Base-by-base conservation (phyloP, 2,888 invertebrate genomes). In the Diadegma fenestrale region DNA sequence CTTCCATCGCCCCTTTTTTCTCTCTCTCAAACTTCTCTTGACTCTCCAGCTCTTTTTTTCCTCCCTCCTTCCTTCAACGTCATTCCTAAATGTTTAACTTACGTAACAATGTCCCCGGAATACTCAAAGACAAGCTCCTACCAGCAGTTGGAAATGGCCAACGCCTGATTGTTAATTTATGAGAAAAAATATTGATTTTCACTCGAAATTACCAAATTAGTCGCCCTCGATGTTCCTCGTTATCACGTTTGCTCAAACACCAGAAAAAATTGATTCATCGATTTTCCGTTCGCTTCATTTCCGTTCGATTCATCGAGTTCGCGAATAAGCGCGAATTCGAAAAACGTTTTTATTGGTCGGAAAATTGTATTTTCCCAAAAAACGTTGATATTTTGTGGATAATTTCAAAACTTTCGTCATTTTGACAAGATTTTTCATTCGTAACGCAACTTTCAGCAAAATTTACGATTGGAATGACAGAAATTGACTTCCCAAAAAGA, bases 1-100 rank as follows among this genome's bases (percentile, higher is more conserved):
- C 61, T 64, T 78, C 75, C 45, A 12, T 63, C 61, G 30, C 22
- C 19, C 17, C 37, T 37, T 45, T 61, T 54, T 7, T 61, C n/a
- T 19, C 51, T 68, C 41, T 69, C 43, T n/a, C 30, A 17, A 37
- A 37, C 26, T 26, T 58, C 26, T 58, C 58, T 26, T 58, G 58
- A 58, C 58, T 58, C 58, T 26, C 26, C n/a, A 54, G 1, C 3
- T 7, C 45, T 81, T n/a, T 64, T 45, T 76, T 51, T 61, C 19
- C 19, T 58, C 12, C 58, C 26, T 58, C 58, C 22, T 26, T 26
- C 58, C 22, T 54, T 12, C 54, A 4, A 26, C 54, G 12, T 54
- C 22, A 54, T 26, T 54, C 58, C 26, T 58, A 26, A 26, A 58
- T 58, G 58, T 58, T 58, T 58, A 58, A 58, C 58, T 58, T 75